Conservation (phyloP, 2,797 vertebrate genomes). For the Clarias pachynema region DNA sequence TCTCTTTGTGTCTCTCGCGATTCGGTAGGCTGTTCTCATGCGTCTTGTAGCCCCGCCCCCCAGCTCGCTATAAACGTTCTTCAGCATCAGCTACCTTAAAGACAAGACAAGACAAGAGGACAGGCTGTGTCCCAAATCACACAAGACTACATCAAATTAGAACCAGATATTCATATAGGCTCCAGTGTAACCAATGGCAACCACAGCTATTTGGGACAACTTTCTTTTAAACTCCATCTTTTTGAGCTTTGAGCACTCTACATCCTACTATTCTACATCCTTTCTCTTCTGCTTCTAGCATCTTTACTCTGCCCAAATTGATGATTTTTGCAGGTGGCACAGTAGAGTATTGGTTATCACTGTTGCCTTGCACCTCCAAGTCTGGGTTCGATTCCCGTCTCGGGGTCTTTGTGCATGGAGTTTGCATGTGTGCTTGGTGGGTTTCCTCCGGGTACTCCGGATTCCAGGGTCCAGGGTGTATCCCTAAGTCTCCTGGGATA, state of each 20-base stretch:
- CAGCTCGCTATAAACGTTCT: slow-evolving; percentile 65
- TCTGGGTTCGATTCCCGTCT: no score
- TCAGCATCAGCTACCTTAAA: slow-evolving; percentile 62
- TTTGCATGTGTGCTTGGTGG: no score
- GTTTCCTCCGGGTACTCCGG: no score
- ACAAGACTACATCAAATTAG: not conserved
- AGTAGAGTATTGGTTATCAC: no score
- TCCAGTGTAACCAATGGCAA: not conserved
- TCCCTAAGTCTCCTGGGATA: no score
- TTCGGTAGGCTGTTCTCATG: slow-evolving; percentile 72
- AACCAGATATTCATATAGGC: not conserved
- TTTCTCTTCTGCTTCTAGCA: not conserved
- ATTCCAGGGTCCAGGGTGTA: no score
- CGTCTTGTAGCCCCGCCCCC: slow-evolving; percentile 72
- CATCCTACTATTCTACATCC: not conserved
- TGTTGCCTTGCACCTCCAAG: no score
- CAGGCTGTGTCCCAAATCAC: slow-evolving; percentile 4
- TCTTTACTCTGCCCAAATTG: not conserved
- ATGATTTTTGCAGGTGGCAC: not conserved
- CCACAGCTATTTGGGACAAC: not conserved
- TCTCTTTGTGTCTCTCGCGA: slow-evolving; percentile 37
- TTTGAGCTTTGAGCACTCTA: not conserved
- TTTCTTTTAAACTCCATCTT: not conserved
- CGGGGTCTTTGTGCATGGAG: no score
- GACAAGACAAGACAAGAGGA: slow-evolving; percentile 3